A percentile compares a stretch with the other conserved stretches of the same genome.
Conservation (phyloP, 2,113 vertebrate species). For the Pholis gunnellus region DNA sequence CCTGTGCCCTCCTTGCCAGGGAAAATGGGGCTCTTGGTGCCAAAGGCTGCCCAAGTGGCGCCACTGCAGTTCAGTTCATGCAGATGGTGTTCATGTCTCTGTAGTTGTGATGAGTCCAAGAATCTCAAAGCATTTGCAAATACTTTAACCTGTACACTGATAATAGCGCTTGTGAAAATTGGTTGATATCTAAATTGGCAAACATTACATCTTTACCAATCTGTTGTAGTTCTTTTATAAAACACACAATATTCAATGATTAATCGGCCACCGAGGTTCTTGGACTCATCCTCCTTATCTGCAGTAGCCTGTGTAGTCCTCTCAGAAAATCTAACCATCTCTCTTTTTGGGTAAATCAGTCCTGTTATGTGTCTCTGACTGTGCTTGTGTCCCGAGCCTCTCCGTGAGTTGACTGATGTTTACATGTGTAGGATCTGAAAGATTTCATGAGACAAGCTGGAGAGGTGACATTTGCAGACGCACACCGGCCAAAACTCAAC, state of each 20-base stretch:
- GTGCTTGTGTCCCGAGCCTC: conserved; percentile 44
- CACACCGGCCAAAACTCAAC: conserved; percentile 96
- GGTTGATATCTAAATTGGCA: conserved; percentile 11
- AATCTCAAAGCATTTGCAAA: conserved; percentile 64
- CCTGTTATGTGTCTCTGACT: conserved; percentile 61
- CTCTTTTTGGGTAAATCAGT: conserved; percentile 86
- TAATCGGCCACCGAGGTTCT: conserved; percentile 61
- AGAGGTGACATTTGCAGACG: conserved; percentile 98
- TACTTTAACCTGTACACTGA: background rate
- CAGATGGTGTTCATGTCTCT: conserved; percentile 85
- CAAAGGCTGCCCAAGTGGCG: conserved; percentile 76
- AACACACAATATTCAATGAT: background rate
- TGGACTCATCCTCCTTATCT: conserved; percentile 69
- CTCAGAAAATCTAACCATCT: conserved; percentile 72
- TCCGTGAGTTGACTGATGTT: conserved; percentile 80
- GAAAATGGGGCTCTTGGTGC: conserved; percentile 76
- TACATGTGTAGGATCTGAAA: conserved; percentile 95
- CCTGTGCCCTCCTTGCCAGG: conserved; percentile 84
- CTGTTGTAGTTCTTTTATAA: background rate
- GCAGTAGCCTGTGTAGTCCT: conserved; percentile 69
- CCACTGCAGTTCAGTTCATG: conserved; percentile 80
- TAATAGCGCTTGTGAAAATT: background rate
- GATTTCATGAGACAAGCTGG: conserved; percentile 99
- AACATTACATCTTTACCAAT: background rate
- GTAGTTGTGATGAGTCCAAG: conserved; percentile 73